These are phyloP conservation scores for Orycteropus afer DNA, from an alignment of 2,113 vertebrate species.

Conservation along the genomic window DNA sequence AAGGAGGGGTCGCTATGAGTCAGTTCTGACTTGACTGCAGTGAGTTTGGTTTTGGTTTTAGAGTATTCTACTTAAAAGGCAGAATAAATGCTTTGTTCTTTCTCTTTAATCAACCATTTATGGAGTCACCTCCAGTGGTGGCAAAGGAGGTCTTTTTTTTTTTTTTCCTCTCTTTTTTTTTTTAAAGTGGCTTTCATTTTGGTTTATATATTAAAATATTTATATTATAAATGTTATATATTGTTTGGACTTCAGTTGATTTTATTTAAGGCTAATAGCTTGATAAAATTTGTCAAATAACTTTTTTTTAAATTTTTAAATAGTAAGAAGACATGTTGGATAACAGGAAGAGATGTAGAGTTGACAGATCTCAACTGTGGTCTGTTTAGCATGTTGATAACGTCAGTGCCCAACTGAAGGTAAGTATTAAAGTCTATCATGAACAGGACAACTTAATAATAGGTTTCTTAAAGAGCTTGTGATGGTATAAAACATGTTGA, in stretches of 20 bases:
- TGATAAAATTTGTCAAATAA: neutral
- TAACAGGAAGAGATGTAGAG: constrained; percentile 34
- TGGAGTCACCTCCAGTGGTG: neutral
- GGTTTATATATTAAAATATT: neutral
- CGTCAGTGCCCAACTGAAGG: neutral
- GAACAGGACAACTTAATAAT: neutral
- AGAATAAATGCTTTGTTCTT: neutral
- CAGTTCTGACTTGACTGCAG: too few species aligned
- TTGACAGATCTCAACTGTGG: constrained; percentile 25
- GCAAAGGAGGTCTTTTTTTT: neutral
- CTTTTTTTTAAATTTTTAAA: constrained; percentile 26
- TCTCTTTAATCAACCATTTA: neutral
- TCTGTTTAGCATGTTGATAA: constrained; percentile 26
- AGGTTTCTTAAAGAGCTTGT: constrained; percentile 16
- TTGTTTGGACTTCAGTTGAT: constrained; percentile 29
- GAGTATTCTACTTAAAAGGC: too few species aligned
- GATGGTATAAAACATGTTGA: neutral
- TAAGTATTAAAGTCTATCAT: constrained; percentile 54
- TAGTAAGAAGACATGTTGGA: constrained; percentile 66
- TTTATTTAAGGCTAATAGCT: constrained; percentile 33
- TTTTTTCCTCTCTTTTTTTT: neutral
- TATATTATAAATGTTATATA: neutral
- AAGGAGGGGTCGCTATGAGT: too few species aligned
- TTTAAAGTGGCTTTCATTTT: constrained; percentile 10
- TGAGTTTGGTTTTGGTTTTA: too few species aligned